A percentile compares a stretch with the other conserved stretches of the same genome.
phyloP scores from a whole-genome alignment of 2,113 vertebrate species.

The Menura novaehollandiae region DNA sequence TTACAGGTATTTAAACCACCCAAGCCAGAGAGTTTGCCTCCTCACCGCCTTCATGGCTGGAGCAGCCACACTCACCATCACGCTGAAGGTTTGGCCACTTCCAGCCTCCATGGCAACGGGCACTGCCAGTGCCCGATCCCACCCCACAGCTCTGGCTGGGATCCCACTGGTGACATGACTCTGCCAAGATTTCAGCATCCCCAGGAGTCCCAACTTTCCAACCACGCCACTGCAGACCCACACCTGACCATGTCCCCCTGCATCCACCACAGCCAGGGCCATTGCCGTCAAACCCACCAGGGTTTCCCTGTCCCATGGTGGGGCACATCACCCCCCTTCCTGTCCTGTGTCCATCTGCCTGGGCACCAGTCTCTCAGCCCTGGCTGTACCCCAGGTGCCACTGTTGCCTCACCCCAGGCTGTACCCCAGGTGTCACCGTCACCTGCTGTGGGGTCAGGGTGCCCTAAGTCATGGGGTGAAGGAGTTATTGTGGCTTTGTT shows the following conservation, averaged over 20 bases:
- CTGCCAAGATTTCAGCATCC: not conserved
- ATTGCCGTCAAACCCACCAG: not conserved
- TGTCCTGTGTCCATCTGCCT: not conserved
- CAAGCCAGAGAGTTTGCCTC: not conserved
- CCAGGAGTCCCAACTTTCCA: not conserved
- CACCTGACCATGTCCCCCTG: fast-evolving
- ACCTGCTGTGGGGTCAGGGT: not conserved
- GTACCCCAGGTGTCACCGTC: fast-evolving
- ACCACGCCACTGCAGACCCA: not conserved
- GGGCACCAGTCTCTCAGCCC: not conserved
- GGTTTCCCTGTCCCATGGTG: not conserved
- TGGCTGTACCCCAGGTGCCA: not conserved
- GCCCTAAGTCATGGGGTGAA: fast-evolving
- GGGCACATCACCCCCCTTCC: not conserved
- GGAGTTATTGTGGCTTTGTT: not conserved
- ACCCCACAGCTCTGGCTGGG: not conserved
- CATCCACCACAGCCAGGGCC: too few relatives aligned
- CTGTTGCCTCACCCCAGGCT: not conserved
- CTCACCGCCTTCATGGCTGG: fast-evolving
- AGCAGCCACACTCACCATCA: fast-evolving
- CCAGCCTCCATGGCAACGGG: fast-evolving
- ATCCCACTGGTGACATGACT: not conserved
- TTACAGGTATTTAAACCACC: not conserved
- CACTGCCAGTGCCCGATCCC: not conserved
- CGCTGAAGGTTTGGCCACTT: not conserved